Base-by-base conservation (phyloP, 2,888 invertebrate genomes). In the Belgica antarctica region DNA sequence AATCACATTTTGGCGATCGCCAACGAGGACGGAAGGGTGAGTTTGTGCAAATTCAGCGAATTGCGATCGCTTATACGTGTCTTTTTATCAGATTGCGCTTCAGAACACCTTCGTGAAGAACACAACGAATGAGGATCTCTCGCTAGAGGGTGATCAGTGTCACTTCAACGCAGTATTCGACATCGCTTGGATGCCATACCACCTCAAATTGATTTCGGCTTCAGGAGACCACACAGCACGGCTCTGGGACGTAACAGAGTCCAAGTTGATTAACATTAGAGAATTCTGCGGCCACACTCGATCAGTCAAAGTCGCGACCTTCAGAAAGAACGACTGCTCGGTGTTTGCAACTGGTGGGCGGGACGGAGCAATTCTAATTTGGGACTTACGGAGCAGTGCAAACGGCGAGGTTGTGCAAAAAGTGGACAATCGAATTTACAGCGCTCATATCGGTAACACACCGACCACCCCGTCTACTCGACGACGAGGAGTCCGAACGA, bases 151-250 rank as follows among this genome's bases (percentile, higher is more conserved):
- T 0, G 83, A 83, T 71, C 84, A 85, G 73, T 85, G 85, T 71
- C 95, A 95, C 79, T 85, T 84, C 75, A 94, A 95, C 82, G 94
- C 94, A 0, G 89, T 95, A 31, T 95, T 94, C 77, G 94, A 95
- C 78, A 77, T 95, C 68, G 89, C 89, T 0, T 96, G 95, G 95
- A 87, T 89, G 81, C 88, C 89, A 0, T 83, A 85, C 0, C 84
- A 88, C 75, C 85, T 86, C 84, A 89, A 87, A 75, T 83, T 95
- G 71, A 86, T 94, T 1, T 94, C 93, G 2, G 94, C 89, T 0
- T 92, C 94, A 57, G 89, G 89, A 1, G 95, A 95, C 78, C 91
- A 93, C 76, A 88, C 89, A 0, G 89, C 90, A 0, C 83, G 86
- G 71, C 81, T 95, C 15, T 94, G 92, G 89, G 89, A 93, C 76